phyloP scores from a whole-genome alignment of 1,140 invertebrate species.

The Meloidogyne exigua region DNA sequence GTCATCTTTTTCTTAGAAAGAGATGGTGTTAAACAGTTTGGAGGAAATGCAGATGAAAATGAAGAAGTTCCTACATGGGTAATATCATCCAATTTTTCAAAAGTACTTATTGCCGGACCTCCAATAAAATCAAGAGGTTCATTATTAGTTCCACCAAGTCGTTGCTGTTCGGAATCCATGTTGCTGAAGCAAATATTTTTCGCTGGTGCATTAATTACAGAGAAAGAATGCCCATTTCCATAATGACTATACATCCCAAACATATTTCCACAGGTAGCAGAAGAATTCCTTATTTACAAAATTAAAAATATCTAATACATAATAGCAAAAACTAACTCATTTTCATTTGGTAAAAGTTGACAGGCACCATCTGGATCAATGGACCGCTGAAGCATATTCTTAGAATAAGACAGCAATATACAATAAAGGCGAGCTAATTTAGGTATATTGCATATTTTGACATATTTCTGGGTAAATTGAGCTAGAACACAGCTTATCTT shows the following conservation, averaged over 20 bases:
- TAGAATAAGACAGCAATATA: background rate
- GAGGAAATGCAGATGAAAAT: background rate
- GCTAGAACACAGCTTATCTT: slow-evolving; percentile 8
- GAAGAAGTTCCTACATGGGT: background rate
- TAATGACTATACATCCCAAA: background rate
- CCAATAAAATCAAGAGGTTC: slow-evolving; percentile 5
- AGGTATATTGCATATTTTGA: background rate
- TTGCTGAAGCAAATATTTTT: slow-evolving; percentile 9
- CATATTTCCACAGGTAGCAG: background rate
- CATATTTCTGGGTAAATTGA: slow-evolving; percentile 9
- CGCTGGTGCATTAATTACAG: slow-evolving; percentile 1
- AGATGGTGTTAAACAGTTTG: background rate
- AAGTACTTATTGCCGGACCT: background rate
- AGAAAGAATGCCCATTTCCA: background rate
- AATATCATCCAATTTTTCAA: background rate
- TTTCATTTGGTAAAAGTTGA: background rate
- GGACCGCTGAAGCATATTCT: background rate
- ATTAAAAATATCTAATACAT: background rate
- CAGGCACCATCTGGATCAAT: background rate
- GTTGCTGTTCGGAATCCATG: background rate
- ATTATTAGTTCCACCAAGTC: background rate
- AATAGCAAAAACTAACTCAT: background rate
- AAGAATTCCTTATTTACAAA: background rate
- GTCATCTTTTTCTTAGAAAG: background rate
- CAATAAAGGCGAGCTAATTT: slow-evolving; percentile 9